phyloP scores from a whole-genome alignment of 2,888 invertebrate genomes.

The Pachydiplax longipennis region DNA sequence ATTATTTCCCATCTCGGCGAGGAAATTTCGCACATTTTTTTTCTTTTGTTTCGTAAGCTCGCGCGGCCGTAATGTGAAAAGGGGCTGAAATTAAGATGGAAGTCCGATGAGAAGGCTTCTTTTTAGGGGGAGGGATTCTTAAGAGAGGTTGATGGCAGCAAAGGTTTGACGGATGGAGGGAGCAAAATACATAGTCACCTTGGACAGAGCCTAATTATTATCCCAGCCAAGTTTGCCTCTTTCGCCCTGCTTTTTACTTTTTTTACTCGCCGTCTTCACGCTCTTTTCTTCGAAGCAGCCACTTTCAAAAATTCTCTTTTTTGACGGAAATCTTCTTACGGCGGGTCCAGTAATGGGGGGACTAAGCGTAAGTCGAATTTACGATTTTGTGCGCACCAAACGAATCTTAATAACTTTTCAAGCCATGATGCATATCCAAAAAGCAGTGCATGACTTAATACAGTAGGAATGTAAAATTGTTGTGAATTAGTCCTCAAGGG shows the following conservation, averaged over 20 bases:
- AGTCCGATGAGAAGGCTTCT: slow-evolving; percentile 17
- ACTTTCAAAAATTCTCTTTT: too few relatives aligned
- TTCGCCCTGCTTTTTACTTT: not conserved
- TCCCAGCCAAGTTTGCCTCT: not conserved
- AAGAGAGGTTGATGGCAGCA: not conserved
- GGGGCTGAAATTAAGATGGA: slow-evolving; percentile 36
- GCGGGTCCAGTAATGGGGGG: too few relatives aligned
- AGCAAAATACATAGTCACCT: not conserved
- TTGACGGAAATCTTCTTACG: too few relatives aligned
- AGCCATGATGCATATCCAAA: too few relatives aligned
- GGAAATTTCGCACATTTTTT: not conserved
- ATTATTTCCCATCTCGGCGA: slow-evolving; percentile 16
- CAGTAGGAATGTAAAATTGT: too few relatives aligned
- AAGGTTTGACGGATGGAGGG: not conserved
- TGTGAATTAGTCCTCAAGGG: too few relatives aligned
- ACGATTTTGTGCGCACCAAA: too few relatives aligned
- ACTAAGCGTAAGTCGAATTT: too few relatives aligned
- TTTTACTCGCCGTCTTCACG: not conserved
- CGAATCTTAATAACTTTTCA: too few relatives aligned
- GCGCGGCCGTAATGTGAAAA: not conserved
- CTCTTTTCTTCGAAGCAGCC: not conserved
- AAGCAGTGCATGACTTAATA: too few relatives aligned
- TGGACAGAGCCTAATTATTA: slow-evolving; percentile 34
- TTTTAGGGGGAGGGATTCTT: not conserved
- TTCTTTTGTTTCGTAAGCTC: not conserved